Percentiles rank a stretch among this genome's conserved stretches.
These are phyloP conservation scores for Timema cristinae DNA, from an alignment of 2,888 invertebrate genomes.

Conservation along the genomic window DNA sequence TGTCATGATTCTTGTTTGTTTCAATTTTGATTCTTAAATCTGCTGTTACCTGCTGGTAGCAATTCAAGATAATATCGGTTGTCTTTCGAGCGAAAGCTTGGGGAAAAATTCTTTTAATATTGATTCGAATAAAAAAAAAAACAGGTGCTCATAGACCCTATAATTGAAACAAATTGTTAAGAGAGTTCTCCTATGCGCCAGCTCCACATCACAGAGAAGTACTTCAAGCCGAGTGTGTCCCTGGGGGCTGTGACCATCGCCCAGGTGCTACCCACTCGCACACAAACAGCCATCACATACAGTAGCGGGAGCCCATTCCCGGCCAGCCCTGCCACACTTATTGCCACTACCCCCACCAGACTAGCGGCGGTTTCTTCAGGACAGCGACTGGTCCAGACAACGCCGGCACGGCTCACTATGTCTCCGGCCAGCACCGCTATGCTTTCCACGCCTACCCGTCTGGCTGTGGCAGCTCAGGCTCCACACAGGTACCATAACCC, in stretches of 20 bases:
- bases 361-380: too few species aligned
- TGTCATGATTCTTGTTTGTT: too few species aligned
- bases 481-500: not conserved
- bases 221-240: constrained; percentile 27
- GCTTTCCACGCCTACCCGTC: constrained; percentile 7
- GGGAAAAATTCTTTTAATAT: too few species aligned
- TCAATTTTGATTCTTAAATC: too few species aligned
- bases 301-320: constrained; percentile 16
- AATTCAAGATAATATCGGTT: too few species aligned
- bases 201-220: constrained; percentile 28
- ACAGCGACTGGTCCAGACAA: constrained; percentile 7
- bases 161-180: not conserved
- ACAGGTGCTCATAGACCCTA: too few species aligned
- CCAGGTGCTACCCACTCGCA: constrained; percentile 28
- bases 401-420: constrained; percentile 15
- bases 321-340: constrained; percentile 20
- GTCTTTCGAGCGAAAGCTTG: too few species aligned
- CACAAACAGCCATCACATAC: constrained; percentile 12
- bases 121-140: too few species aligned
- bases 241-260: constrained; percentile 28
- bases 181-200: constrained; percentile 2
- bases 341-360: constrained; percentile 18
- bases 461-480: constrained; percentile 17
- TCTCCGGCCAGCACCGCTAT: constrained; percentile 9
- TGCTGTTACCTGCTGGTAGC: too few species aligned